Base-by-base conservation (phyloP, 2,113 vertebrate species). In the Centropus bengalensis region DNA sequence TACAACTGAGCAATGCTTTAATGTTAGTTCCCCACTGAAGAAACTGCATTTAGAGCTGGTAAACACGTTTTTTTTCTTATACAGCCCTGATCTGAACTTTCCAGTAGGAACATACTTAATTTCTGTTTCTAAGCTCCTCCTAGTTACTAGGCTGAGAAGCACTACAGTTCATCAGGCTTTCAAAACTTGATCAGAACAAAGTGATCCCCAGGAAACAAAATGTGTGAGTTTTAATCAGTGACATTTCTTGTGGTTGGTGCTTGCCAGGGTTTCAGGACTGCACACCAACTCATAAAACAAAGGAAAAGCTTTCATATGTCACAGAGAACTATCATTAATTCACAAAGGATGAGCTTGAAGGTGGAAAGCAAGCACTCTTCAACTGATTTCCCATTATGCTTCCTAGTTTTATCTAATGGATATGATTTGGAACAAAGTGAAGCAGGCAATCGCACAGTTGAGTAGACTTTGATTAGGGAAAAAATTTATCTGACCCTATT, bases 151-250 rank as follows among this genome's bases (percentile, higher is more conserved):
- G 27, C 33, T 66, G 73, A 81, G 45, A 83, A 56, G 36, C 44
- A 84, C 27, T n/a, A 62, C 26, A 89, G 62, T 54, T 89, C 60
- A 74, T 88, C 92, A 84, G 64, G 33, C 17, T 84, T 89, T 87
- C 81, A 91, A 91, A 95, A 78, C 49, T 18, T 75, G 86, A 83
- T 17, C 89, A 88, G 58, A 90, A 64, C 38, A 59, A 79, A 63
- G 16, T 40, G 71, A 78, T 86, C 66, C 56, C 54, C 47, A 64
- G 58, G 36, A 93, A 68, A 64, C 38, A 78, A 86, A 86, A 82
- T 16, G 40, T 71, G 49, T 16, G 9, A 42, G 18, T 84, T 93
- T 36, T 91, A 88, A 77, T 86, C 47, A 78, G 60, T 67, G 40
- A 45, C 12, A 63, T 74, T 88, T 84, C 49, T 86, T 68, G 47